Evolutionary conservation across 2,888 invertebrate species (phyloP), one percentile per base, ranked within the genome.

Genomic region (Amblyteles armatorius): DNA sequence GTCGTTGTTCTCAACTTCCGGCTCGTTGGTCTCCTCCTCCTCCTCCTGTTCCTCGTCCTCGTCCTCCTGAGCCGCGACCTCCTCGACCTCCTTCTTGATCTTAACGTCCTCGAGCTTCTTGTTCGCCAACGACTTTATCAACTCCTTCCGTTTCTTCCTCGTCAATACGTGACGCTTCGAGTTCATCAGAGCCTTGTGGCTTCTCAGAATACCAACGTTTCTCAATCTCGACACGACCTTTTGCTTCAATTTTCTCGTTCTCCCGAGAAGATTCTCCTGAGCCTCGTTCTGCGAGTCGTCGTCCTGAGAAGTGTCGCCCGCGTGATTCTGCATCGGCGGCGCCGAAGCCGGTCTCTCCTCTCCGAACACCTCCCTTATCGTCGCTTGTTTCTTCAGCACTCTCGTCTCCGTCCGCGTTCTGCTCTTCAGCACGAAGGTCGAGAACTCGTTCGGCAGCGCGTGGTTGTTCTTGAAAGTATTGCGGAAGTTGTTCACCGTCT

Each of bases 331-430:
- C 85, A 95, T 95, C 0, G 97, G 97, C 0, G 97, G 97, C 0
- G 97, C 97, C 0, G 97, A 97, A 0, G 97, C 97, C 0, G 98
- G 97, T 60, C 97, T 95, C 90, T 97, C 97, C 84, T 95, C 95
- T 0, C 97, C 97, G 92, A 98, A 97, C 2, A 97, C 97, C 94
- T 97, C 97, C 88, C 97, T 96, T 63, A 97, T 97, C 3, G 97
- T 97, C 60, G 97, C 97, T 89, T 96, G 95, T 91, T 96, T 96
- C 92, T 97, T 97, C 88, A 96, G 93, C 22, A 96, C 95, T 89
- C 97, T 95, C 68, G 96, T 97, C 92, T 97, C 97, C 48, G 96
- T 97, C 89, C 97, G 95, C 22, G 97, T 97, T 89, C 97, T 95
- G 67, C 97, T 96, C 91, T 97, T 96, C 83, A 97, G 91, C 71